phyloP scores from a whole-genome alignment of 2,888 invertebrate species.

The Helicoverpa assulta region DNA sequence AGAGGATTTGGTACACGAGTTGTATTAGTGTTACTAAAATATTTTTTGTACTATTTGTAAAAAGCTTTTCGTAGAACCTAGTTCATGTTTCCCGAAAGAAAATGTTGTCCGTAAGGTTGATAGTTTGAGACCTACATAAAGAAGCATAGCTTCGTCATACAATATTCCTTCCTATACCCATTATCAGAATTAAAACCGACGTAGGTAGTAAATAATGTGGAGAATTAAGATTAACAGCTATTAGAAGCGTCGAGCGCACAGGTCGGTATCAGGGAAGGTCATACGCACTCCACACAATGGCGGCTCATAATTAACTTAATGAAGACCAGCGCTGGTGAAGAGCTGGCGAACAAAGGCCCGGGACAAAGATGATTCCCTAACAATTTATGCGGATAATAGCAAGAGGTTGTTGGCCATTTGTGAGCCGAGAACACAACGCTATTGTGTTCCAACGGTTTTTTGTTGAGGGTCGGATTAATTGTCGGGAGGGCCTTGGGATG shows the following conservation, averaged over 20 bases:
- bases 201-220: not conserved
- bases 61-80: no score
- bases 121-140: no score
- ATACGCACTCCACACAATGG: constrained; percentile 64
- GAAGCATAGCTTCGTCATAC: no score
- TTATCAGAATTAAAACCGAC: not conserved
- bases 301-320: constrained; percentile 72
- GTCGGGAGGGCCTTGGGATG: constrained; percentile 62
- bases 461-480: constrained; percentile 66
- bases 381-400: constrained; percentile 72
- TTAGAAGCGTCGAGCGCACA: constrained; percentile 39
- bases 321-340: constrained; percentile 68
- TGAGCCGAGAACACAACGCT: constrained; percentile 60
- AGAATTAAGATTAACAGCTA: not conserved
- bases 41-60: not conserved
- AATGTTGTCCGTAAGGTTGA: not conserved
- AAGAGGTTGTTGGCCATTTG: constrained; percentile 65
- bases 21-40: constrained; percentile 13
- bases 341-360: constrained; percentile 66
- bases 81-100: not conserved
- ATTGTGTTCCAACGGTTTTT: constrained; percentile 68
- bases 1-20: constrained; percentile 3
- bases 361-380: constrained; percentile 69
- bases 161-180: no score
- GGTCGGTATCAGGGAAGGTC: constrained; percentile 59